phyloP scores from a whole-genome alignment of 2,888 invertebrate species.

The Platynereis dumerilii region DNA sequence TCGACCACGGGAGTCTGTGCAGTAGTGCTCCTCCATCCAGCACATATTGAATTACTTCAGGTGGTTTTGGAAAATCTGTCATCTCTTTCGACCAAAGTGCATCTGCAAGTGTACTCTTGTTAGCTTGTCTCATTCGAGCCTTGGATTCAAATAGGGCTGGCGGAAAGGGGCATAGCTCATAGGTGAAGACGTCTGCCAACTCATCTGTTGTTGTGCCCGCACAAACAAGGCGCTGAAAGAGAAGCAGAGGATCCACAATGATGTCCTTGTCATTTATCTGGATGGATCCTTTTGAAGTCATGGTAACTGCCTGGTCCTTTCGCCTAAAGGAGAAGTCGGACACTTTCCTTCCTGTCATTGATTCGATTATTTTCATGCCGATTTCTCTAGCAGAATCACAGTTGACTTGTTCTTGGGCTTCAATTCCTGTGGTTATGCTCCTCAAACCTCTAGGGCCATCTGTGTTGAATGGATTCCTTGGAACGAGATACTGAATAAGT shows the following conservation, averaged over 20 bases:
- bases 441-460: slow-evolving; percentile 28
- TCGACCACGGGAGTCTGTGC: slow-evolving; percentile 38
- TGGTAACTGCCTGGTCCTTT: slow-evolving; percentile 32
- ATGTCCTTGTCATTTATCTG: slow-evolving; percentile 29
- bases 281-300: slow-evolving; percentile 17
- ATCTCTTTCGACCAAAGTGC: background rate
- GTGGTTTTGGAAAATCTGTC: background rate
- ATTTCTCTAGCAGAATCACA: slow-evolving; percentile 34
- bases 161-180: slow-evolving; percentile 29
- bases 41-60: slow-evolving; percentile 10
- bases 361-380: slow-evolving; percentile 32
- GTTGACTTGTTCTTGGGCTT: slow-evolving; percentile 37
- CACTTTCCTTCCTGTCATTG: slow-evolving; percentile 32
- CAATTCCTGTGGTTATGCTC: slow-evolving; percentile 40
- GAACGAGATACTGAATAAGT: slow-evolving; percentile 29
- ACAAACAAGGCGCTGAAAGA: slow-evolving; percentile 39
- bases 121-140: background rate
- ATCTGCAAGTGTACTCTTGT: slow-evolving; percentile 6
- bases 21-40: slow-evolving; percentile 41
- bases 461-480: slow-evolving; percentile 35
- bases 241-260: slow-evolving; percentile 38
- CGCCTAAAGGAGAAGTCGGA: slow-evolving; percentile 30
- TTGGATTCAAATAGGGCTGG: slow-evolving; percentile 17
- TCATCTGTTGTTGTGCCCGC: slow-evolving; percentile 23
- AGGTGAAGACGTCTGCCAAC: background rate